These are phyloP conservation scores for Tachyglossus aculeatus DNA, from an alignment of 2,797 vertebrate species.

Conservation along the genomic window DNA sequence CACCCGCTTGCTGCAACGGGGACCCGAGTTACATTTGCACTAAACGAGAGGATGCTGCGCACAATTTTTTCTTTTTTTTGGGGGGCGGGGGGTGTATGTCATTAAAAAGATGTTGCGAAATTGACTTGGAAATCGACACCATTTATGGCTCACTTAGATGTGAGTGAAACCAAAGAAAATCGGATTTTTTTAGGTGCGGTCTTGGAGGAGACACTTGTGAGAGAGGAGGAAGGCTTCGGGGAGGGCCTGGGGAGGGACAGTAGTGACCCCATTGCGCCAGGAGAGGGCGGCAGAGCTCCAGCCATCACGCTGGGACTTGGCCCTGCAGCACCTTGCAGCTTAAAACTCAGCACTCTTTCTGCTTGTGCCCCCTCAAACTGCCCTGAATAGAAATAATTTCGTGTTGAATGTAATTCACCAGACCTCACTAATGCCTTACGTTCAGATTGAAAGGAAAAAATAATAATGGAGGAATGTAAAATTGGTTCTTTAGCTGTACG, in stretches of 20 bases:
- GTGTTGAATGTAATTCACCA: constrained; percentile 58
- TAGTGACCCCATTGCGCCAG: constrained; percentile 36
- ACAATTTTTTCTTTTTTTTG: not conserved
- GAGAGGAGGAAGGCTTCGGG: not conserved
- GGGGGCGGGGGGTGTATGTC: not conserved
- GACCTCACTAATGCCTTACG: constrained; percentile 64
- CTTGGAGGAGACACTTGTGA: not conserved
- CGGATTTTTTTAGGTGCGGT: constrained; percentile 47
- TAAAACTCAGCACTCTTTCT: not conserved
- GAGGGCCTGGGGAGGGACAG: constrained; percentile 18
- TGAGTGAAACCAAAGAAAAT: constrained; percentile 66
- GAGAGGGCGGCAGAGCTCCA: constrained; percentile 71
- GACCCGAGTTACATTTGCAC: not conserved
- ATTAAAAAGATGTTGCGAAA: constrained; percentile 30
- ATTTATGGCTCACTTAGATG: constrained; percentile 4
- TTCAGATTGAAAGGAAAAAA: not conserved
- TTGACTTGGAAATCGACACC: constrained; percentile 9
- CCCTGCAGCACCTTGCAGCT: not conserved
- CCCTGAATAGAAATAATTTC: constrained; percentile 54
- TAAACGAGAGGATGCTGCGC: constrained; percentile 2
- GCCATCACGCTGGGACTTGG: constrained; percentile 12
- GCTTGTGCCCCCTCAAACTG: not conserved
- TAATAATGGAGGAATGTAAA: constrained; percentile 7
- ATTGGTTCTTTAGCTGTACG: not conserved
- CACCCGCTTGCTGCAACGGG: not conserved